phyloP scores from a whole-genome alignment of 2,113 vertebrate species.

The Crotophaga sulcirostris region DNA sequence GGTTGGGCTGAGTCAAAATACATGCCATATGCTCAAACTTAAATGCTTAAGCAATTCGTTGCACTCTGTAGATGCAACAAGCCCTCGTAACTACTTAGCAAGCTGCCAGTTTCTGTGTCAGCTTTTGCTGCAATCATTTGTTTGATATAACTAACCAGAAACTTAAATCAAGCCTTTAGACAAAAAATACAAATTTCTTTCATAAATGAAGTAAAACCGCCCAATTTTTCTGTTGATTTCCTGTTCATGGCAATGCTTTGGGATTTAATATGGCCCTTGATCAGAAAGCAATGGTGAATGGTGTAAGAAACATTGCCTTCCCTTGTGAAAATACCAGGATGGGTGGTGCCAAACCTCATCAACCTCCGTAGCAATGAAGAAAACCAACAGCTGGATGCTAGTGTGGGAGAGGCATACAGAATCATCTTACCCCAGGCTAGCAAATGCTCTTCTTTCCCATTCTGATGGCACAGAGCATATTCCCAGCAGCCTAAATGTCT shows the following conservation, averaged over 20 bases:
- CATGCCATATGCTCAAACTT: accelerated
- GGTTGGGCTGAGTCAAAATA: neutral
- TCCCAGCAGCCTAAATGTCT: neutral
- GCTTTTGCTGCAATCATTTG: neutral
- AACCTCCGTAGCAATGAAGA: neutral
- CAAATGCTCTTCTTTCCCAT: neutral
- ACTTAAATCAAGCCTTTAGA: neutral
- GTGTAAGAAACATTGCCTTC: neutral
- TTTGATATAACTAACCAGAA: neutral
- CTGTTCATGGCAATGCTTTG: neutral
- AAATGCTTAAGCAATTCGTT: neutral
- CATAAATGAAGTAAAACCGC: neutral
- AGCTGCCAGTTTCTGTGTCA: neutral
- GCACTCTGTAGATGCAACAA: neutral
- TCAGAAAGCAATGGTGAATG: neutral
- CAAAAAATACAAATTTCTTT: neutral
- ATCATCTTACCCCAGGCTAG: neutral
- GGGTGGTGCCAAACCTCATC: neutral
- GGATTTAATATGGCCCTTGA: neutral
- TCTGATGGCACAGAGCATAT: neutral
- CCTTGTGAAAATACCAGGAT: neutral
- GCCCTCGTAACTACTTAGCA: neutral
- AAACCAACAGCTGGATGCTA: neutral
- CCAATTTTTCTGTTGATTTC: neutral
- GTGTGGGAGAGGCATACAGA: neutral